A percentile compares a stretch with the other conserved stretches of the same genome.
Evolutionary conservation across 2,113 vertebrate genomes (phyloP).

Genomic region (Glaucidium brasilianum): DNA sequence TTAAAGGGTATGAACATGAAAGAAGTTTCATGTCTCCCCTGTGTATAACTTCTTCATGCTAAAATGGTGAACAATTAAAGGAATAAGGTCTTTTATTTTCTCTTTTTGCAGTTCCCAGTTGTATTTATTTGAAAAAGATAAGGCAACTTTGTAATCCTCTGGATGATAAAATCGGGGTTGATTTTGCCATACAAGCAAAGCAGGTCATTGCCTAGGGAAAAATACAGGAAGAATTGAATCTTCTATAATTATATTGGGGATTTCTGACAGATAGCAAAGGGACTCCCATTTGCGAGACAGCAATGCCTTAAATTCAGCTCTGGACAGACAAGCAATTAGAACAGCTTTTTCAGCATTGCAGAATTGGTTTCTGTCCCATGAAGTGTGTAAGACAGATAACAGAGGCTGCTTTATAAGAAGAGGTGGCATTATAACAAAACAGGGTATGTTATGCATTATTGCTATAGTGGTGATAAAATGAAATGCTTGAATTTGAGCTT

Average conservation of each 20-base stretch:
- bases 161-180: not conserved
- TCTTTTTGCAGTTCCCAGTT: not conserved
- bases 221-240: constrained; percentile 17
- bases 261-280: constrained; percentile 18
- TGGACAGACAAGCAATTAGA: not conserved
- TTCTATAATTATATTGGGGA: constrained; percentile 3
- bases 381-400: not conserved
- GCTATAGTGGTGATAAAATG: not conserved
- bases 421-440: not conserved
- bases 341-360: not conserved
- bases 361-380: not conserved
- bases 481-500: not conserved
- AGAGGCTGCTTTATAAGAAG: not conserved
- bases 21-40: constrained; percentile 51
- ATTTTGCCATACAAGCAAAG: not conserved
- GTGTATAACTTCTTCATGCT: not conserved
- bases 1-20: constrained; percentile 43
- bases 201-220: constrained; percentile 44
- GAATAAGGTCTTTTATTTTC: not conserved
- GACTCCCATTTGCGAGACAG: not conserved
- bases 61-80: constrained; percentile 31
- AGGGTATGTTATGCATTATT: not conserved
- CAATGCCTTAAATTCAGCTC: not conserved
- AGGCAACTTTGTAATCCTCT: not conserved
- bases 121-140: constrained; percentile 4